Evolutionary conservation across 1,140 invertebrate genomes (phyloP).

Genomic region (Lucilia sericata): DNA sequence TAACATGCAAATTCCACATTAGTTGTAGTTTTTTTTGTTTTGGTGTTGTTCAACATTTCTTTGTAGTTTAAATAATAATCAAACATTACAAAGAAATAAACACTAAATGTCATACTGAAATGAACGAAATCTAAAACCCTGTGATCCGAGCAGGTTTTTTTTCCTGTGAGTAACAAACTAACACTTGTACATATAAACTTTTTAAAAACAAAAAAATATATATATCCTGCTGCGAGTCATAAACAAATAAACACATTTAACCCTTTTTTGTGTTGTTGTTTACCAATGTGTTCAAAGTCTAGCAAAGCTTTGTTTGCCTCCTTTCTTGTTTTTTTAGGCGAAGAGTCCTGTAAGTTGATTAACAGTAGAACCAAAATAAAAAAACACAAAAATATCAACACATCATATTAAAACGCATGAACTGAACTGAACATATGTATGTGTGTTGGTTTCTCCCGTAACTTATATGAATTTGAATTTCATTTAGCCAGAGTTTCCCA

Average conservation of each 20-base stretch:
- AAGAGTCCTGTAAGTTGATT: neutral
- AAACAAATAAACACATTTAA: constrained; percentile 50
- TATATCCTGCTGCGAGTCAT: constrained; percentile 46
- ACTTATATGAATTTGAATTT: too few species aligned
- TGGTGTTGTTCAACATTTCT: neutral
- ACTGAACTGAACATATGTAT: too few species aligned
- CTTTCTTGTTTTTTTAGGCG: neutral
- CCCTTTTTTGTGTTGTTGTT: constrained; percentile 28
- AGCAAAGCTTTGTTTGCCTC: neutral
- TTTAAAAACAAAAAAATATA: neutral
- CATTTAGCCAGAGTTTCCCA: too few species aligned
- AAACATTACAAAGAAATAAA: constrained; percentile 28
- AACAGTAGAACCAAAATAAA: neutral
- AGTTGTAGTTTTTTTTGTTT: constrained; percentile 12
- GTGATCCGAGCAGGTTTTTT: neutral
- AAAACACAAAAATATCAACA: neutral
- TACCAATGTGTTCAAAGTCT: neutral
- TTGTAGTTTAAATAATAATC: constrained; percentile 21
- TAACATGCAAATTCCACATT: constrained; percentile 47
- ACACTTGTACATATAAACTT: neutral
- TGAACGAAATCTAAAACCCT: constrained; percentile 30
- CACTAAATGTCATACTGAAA: neutral
- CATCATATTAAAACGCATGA: neutral
- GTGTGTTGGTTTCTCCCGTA: too few species aligned
- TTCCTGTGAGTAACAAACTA: neutral